phyloP scores from a whole-genome alignment of 2,113 vertebrate species.

The Ochotona princeps region DNA sequence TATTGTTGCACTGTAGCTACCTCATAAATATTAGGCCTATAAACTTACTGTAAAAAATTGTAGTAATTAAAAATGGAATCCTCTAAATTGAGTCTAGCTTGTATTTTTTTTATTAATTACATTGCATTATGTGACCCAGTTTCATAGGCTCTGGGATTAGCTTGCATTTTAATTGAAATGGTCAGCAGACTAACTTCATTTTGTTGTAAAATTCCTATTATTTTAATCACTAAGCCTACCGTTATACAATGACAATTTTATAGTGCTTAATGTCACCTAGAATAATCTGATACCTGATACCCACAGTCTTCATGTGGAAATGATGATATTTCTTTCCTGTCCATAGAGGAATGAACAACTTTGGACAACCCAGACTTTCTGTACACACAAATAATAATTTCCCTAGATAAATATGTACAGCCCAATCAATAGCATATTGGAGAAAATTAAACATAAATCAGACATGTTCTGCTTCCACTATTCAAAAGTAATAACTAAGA shows the following conservation, averaged over 20 bases:
- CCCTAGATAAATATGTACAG: constrained; percentile 9
- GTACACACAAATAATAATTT: constrained; percentile 31
- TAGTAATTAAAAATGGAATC: background rate
- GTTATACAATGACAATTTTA: constrained; percentile 82
- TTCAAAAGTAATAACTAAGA: constrained; percentile 19
- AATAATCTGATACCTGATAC: constrained; percentile 73
- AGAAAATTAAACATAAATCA: constrained; percentile 57
- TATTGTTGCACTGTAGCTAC: background rate
- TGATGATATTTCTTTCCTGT: constrained; percentile 37
- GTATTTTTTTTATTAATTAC: background rate
- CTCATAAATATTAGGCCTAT: constrained; percentile 16
- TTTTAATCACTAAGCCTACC: constrained; percentile 75
- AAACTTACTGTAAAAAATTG: constrained; percentile 20
- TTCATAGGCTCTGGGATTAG: too few relatives aligned
- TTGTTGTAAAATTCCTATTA: constrained; percentile 37
- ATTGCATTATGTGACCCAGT: too few relatives aligned
- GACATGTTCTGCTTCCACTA: constrained; percentile 1
- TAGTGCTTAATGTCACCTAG: constrained; percentile 69
- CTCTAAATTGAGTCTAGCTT: constrained; percentile 25
- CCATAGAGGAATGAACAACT: background rate
- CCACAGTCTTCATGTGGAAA: constrained; percentile 68
- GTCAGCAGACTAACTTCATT: constrained; percentile 20
- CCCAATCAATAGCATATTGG: constrained; percentile 17
- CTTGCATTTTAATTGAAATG: constrained; percentile 4
- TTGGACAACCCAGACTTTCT: constrained; percentile 69